Conservation (phyloP, 2,888 invertebrate species). For the Apotomis betuletana region DNA sequence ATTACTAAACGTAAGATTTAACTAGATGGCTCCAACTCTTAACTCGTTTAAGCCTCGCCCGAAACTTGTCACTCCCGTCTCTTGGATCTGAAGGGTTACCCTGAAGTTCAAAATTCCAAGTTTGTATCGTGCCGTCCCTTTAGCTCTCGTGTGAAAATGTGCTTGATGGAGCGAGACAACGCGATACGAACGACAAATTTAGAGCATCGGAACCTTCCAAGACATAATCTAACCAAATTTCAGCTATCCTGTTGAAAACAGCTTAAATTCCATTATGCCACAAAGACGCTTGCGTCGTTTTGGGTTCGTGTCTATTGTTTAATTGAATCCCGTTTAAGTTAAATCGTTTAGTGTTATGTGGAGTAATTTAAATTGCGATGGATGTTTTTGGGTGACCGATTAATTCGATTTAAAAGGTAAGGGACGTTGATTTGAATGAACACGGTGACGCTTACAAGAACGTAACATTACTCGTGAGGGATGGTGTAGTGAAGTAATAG, state of each 20-base stretch:
- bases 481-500: too few relatives aligned
- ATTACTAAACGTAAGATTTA: constrained; percentile 27
- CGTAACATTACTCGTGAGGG: too few relatives aligned
- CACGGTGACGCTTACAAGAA: too few relatives aligned
- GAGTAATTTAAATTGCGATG: constrained; percentile 6
- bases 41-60: constrained; percentile 25
- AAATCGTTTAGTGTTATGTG: constrained; percentile 6
- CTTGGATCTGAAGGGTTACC: not conserved
- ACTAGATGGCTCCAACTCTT: constrained; percentile 20
- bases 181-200: too few relatives aligned
- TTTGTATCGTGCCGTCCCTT: too few relatives aligned
- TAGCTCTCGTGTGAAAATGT: too few relatives aligned
- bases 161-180: too few relatives aligned
- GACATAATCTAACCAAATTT: constrained; percentile 5
- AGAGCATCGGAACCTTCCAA: too few relatives aligned
- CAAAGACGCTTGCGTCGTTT: not conserved
- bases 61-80: constrained; percentile 18
- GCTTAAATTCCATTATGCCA: not conserved
- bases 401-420: too few relatives aligned
- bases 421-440: too few relatives aligned
- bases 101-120: too few relatives aligned
- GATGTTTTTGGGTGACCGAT: too few relatives aligned
- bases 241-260: not conserved
- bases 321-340: constrained; percentile 19
- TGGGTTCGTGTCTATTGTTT: not conserved